Evolutionary conservation across 2,888 invertebrate genomes (phyloP), one percentile per base, ranked within the genome.

Genomic region (Harpagoxenus sublaevis): DNA sequence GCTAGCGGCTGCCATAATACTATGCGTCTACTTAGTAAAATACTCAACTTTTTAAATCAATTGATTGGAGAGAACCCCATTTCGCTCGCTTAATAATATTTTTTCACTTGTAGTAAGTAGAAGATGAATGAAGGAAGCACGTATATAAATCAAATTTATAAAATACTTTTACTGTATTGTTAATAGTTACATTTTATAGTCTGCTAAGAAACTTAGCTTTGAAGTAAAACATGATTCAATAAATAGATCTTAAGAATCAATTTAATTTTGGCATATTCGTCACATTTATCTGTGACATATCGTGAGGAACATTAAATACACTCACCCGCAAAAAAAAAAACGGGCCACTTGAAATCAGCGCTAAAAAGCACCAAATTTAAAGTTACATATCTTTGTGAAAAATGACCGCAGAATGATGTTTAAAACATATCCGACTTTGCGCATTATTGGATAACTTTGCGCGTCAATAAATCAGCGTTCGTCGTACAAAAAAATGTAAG

Each of bases 1-100:
- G 3, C n/a, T 3, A 8, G 23, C 0, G 3, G 48, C 12, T 18
- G 23, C 8, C 10, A 51, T 60, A 81, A 71, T 39, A 71, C 23
- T n/a, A 10, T 35, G 60, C 48, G n/a, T 71, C 35, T 48, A n/a
- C 23, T 48, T 60, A 48, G 23, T 31, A 12, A n/a, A 48, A 71
- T 48, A 10, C 23, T 53, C 79, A 28, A 57, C 39, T 51, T 45
- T 55, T 55, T 45, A 45, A 45, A 55, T 57, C 53, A 78, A 55
- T 45, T 31, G 15, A 4, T 66, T 53, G 3, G 1, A 57, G 42
- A 35, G 35, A 35, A 35, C 6, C 35, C 9, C 45, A 51, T 39
- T 57, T 57, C 12, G 8, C 4, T 70, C 18, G 23, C n/a, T 12
- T 10, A n/a, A 10, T 45, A 45, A 18, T 6, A 18, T 35, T 70